Evolutionary conservation across 2,888 invertebrate genomes (phyloP).

Genomic region (Branchinecta sandiegonensis): DNA sequence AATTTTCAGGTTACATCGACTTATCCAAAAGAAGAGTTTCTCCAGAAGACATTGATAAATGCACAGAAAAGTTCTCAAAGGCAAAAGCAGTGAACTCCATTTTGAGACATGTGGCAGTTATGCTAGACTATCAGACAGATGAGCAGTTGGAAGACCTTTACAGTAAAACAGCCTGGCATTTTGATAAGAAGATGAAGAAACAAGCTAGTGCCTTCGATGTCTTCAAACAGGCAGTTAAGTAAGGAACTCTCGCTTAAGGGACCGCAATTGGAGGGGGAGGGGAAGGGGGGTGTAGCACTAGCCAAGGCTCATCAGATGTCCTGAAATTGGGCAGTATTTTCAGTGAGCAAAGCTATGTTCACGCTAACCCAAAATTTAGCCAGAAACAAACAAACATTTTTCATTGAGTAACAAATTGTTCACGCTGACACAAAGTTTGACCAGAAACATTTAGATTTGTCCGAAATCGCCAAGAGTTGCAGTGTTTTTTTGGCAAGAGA

Average conservation of each 20-base stretch:
- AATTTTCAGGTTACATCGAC: slow-evolving; percentile 79
- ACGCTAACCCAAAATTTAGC: no score
- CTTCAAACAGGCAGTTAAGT: slow-evolving; percentile 95
- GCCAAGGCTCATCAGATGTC: no score
- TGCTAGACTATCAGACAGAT: slow-evolving; percentile 75
- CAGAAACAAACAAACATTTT: no score
- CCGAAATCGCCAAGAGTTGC: no score
- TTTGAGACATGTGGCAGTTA: slow-evolving; percentile 88
- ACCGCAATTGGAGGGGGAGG: no score
- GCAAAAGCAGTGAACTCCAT: slow-evolving; percentile 98
- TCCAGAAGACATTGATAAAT: slow-evolving; percentile 92
- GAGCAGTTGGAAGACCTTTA: slow-evolving; percentile 89
- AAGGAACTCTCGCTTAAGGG: slow-evolving; percentile 35
- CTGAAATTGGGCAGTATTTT: no score
- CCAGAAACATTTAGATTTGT: no score
- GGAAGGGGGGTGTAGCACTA: no score
- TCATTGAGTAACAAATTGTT: no score
- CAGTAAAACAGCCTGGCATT: slow-evolving; percentile 92
- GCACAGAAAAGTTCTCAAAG: slow-evolving; percentile 95
- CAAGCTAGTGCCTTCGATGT: slow-evolving; percentile 94
- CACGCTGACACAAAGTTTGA: no score
- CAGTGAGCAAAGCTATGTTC: no score
- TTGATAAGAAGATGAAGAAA: slow-evolving; percentile 90
- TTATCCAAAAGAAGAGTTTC: slow-evolving; percentile 96
- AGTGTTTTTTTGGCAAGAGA: no score